These are phyloP conservation scores for Bellardia pandia DNA, from an alignment of 2,888 invertebrate genomes.

Conservation along the genomic window DNA sequence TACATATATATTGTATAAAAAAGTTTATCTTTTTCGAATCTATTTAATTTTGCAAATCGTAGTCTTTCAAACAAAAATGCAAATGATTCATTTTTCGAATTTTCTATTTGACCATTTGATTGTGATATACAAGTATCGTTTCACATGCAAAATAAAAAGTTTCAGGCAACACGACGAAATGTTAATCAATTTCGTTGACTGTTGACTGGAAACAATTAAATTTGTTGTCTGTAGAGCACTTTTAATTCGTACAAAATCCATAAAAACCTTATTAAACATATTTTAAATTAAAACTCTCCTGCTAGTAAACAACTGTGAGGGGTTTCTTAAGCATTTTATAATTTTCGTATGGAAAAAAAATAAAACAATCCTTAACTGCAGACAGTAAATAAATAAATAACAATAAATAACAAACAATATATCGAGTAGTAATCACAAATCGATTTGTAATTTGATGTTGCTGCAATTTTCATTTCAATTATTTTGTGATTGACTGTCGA, in stretches of 20 bases:
- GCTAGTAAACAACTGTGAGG: slow-evolving; percentile 41
- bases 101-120: too few species aligned
- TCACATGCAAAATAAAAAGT: too few species aligned
- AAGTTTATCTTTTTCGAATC: too few species aligned
- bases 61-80: too few species aligned
- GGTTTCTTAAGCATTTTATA: slow-evolving; percentile 29
- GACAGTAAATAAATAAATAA: too few species aligned
- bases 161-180: too few species aligned
- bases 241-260: background rate
- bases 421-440: slow-evolving; percentile 48
- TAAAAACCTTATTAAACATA: background rate
- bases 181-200: too few species aligned
- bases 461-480: slow-evolving; percentile 72
- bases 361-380: slow-evolving; percentile 45
- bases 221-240: background rate
- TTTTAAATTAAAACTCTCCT: background rate
- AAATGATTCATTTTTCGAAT: too few species aligned
- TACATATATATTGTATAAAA: too few species aligned
- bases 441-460: slow-evolving; percentile 49
- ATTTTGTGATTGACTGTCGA: slow-evolving; percentile 67
- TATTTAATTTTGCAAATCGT: too few species aligned
- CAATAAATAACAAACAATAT: slow-evolving; percentile 36
- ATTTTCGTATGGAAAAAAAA: slow-evolving; percentile 21
- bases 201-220: too few species aligned
- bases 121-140: too few species aligned